A percentile compares a stretch with the other conserved stretches of the same genome.
phyloP scores from a whole-genome alignment of 1,140 invertebrate species.

The Drosophila kepulauana region DNA sequence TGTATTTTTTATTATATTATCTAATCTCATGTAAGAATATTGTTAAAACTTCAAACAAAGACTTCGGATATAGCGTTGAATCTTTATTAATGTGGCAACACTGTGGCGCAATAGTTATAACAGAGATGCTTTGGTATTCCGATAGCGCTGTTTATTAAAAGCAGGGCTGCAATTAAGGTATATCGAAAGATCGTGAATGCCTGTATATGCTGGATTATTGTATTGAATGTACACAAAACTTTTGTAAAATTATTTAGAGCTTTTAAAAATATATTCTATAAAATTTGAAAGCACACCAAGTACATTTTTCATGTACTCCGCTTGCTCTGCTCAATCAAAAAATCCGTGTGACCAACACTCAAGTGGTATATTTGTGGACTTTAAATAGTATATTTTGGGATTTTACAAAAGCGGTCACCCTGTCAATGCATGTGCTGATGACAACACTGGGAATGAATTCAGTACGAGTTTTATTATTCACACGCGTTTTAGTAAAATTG shows the following conservation, averaged over 20 bases:
- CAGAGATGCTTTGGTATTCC: background rate
- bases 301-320: too few species aligned
- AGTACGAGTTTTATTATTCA: constrained; percentile 37
- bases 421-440: constrained; percentile 48
- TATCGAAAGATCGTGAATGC: background rate
- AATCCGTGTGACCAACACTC: background rate
- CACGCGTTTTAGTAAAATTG: constrained; percentile 60
- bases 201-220: too few species aligned
- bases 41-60: too few species aligned
- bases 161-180: background rate
- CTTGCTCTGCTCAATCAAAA: too few species aligned
- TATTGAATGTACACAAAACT: too few species aligned
- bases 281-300: too few species aligned
- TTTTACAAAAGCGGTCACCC: constrained; percentile 2
- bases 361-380: background rate
- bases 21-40: too few species aligned
- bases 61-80: background rate
- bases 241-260: too few species aligned
- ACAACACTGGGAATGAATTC: constrained; percentile 19
- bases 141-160: background rate
- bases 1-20: background rate
- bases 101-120: background rate
- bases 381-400: background rate
- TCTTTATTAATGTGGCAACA: background rate
- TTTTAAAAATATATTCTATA: too few species aligned